Evolutionary conservation across 2,113 vertebrate species (phyloP).

Genomic region (Coracopsis vasa): DNA sequence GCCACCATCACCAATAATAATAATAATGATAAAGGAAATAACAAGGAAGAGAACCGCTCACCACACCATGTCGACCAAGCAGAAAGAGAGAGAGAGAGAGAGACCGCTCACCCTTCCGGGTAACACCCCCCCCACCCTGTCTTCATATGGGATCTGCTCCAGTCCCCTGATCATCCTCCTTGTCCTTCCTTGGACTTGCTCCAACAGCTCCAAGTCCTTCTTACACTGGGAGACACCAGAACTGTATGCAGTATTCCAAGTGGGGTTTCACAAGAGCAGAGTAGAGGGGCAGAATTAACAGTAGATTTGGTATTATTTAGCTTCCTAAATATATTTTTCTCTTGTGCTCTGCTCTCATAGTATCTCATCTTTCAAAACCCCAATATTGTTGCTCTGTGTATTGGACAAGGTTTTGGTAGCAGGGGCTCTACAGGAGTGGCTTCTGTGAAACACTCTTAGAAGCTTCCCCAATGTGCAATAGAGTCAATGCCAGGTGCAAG

Average conservation of each 20-base stretch:
- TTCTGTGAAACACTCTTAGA: background rate
- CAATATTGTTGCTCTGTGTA: background rate
- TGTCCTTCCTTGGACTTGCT: background rate
- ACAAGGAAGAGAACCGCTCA: too few relatives aligned
- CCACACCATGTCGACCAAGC: too few relatives aligned
- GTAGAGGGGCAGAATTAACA: background rate
- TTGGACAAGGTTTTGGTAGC: background rate
- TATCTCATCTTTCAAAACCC: background rate
- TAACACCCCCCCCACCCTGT: too few relatives aligned
- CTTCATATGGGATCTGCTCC: too few relatives aligned
- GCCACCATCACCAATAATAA: too few relatives aligned
- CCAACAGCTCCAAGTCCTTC: background rate
- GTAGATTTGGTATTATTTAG: background rate
- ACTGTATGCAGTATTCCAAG: background rate
- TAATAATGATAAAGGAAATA: too few relatives aligned
- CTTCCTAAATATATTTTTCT: background rate
- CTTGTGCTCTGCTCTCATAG: background rate
- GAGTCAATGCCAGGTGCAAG: background rate
- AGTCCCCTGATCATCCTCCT: background rate
- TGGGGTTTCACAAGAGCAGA: background rate
- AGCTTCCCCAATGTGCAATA: accelerated
- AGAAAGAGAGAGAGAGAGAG: too few relatives aligned
- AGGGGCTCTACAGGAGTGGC: accelerated
- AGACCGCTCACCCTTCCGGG: too few relatives aligned
- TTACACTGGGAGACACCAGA: background rate